Evolutionary conservation across 2,797 vertebrate species (phyloP).

Genomic region (Chiroxiphia lanceolata): DNA sequence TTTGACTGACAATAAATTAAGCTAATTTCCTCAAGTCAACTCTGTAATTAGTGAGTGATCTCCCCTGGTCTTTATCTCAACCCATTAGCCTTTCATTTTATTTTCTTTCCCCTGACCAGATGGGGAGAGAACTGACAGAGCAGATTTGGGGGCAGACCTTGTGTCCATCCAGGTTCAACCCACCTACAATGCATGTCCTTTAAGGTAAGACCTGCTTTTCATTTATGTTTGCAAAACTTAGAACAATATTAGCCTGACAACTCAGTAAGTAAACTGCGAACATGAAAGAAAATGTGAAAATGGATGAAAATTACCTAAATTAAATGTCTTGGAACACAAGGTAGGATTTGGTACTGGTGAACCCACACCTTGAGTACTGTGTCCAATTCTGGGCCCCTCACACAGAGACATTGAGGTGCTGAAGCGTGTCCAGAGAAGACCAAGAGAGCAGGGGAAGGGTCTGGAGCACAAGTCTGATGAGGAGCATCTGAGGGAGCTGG

Average conservation of each 20-base stretch:
- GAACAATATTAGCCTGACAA: background rate
- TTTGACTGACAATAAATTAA: background rate
- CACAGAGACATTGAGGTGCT: too few relatives aligned
- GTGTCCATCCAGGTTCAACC: background rate
- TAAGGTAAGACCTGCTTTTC: background rate
- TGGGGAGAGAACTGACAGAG: background rate
- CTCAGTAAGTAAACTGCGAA: background rate
- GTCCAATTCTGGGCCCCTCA: background rate
- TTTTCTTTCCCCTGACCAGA: background rate
- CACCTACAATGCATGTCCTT: background rate
- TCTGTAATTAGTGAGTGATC: background rate
- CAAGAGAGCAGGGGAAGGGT: accelerated
- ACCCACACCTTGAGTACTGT: background rate
- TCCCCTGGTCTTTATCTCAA: background rate
- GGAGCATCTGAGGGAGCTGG: background rate
- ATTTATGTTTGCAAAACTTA: background rate
- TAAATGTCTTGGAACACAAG: background rate
- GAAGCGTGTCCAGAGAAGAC: accelerated
- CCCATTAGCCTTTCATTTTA: background rate
- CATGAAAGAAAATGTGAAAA: background rate
- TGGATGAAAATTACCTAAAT: background rate
- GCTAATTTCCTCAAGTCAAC: background rate
- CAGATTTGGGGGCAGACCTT: background rate
- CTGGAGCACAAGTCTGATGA: background rate
- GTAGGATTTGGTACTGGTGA: background rate